Conservation (phyloP, 2,797 vertebrate genomes). For the Acrossocheilus wenchowensis region DNA sequence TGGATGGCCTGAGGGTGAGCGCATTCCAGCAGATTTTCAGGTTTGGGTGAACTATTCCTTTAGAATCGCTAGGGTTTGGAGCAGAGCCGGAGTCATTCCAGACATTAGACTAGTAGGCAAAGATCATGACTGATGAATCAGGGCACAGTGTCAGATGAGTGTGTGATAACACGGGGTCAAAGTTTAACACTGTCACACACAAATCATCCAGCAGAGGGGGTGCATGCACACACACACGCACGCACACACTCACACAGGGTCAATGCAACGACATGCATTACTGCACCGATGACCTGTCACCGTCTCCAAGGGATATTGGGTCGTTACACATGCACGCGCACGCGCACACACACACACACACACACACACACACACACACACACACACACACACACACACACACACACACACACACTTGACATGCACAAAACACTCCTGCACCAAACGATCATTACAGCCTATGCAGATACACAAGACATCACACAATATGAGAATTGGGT, state of each 20-base stretch:
- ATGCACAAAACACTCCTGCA: not conserved
- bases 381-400: too few relatives aligned
- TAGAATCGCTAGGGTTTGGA: not conserved
- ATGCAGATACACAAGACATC: not conserved
- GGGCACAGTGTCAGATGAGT: not conserved
- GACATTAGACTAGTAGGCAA: not conserved
- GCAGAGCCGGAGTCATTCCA: not conserved
- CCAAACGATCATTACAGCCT: not conserved
- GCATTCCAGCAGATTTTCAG: not conserved
- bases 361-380: not conserved
- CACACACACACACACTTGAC: not conserved
- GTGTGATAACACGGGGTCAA: not conserved
- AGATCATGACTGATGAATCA: not conserved
- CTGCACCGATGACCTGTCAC: not conserved
- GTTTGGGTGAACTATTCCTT: not conserved
- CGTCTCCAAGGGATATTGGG: not conserved
- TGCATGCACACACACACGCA: not conserved
- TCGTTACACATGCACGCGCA: not conserved
- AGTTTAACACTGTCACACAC: constrained; percentile 26
- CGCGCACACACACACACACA: constrained; percentile 5
- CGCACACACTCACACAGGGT: not conserved
- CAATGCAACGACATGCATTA: not conserved
- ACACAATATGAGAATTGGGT: not conserved
- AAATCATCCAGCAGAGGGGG: constrained; percentile 60
- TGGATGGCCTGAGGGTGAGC: not conserved